Evolutionary conservation across 2,888 invertebrate genomes (phyloP).

Genomic region (Ischnus inquisitorius): DNA sequence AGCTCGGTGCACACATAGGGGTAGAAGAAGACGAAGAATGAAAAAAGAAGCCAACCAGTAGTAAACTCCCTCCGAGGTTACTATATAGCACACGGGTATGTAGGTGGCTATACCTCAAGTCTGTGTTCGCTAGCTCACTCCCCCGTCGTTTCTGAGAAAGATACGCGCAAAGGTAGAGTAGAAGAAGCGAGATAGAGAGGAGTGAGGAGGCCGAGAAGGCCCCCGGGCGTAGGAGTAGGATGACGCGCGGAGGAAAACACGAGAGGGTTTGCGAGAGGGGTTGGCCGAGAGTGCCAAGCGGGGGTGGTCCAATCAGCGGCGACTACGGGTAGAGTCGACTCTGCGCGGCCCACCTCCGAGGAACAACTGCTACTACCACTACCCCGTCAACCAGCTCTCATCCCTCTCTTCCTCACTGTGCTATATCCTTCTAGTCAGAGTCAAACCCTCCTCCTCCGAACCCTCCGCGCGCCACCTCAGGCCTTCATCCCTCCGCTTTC

Average conservation of each 20-base stretch:
- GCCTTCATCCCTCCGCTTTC: slow-evolving; percentile 68
- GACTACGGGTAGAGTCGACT: slow-evolving; percentile 81
- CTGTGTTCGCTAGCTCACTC: slow-evolving; percentile 34
- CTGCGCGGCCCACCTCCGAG: slow-evolving; percentile 76
- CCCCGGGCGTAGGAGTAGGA: slow-evolving; percentile 63
- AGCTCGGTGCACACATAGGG: slow-evolving; percentile 9
- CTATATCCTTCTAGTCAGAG: slow-evolving; percentile 62
- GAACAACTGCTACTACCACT: slow-evolving; percentile 73
- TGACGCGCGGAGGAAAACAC: slow-evolving; percentile 62
- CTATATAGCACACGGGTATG: slow-evolving; percentile 27
- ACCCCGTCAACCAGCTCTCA: slow-evolving; percentile 76
- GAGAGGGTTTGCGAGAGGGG: slow-evolving; percentile 74
- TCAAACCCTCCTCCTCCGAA: slow-evolving; percentile 68
- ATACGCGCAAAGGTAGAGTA: slow-evolving; percentile 68
- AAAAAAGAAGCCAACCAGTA: slow-evolving; percentile 51
- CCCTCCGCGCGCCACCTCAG: slow-evolving; percentile 70
- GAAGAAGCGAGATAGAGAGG: slow-evolving; percentile 26
- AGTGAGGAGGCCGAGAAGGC: slow-evolving; percentile 70
- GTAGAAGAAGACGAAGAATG: slow-evolving; percentile 61
- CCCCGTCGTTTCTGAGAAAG: slow-evolving; percentile 69
- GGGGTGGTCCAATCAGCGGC: slow-evolving; percentile 84
- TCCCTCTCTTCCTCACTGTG: slow-evolving; percentile 76
- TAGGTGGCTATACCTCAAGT: slow-evolving; percentile 49
- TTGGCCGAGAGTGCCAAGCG: slow-evolving; percentile 77
- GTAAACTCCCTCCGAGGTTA: slow-evolving; percentile 38